Evolutionary conservation across 1,140 invertebrate species (phyloP), one percentile per base, ranked within the genome.

Genomic region (Calliopsis andreniformis): DNA sequence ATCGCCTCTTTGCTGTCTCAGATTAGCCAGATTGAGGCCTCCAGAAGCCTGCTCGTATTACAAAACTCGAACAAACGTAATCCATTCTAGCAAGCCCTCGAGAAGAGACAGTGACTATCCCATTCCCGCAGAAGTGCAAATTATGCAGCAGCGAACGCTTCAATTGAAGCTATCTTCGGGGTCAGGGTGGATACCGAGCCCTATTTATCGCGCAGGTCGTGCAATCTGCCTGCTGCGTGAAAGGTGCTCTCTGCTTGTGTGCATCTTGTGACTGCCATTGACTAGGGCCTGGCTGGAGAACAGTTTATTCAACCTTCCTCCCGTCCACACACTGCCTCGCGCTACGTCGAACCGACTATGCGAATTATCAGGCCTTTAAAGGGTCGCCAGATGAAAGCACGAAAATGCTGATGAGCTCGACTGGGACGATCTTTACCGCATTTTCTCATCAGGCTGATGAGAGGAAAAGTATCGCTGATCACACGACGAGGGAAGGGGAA

Each of bases 101-200:
- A 32, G 32, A 47, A 62, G 23, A 43, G 39, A 30, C 43, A 62
- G 39, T 23, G 14, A 16, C 20, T 49, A 28, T 59, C 28, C 58
- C 16, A 45, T 61, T 61, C 28, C 45, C 63, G 28, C 20, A 8
- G n/a, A 20, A 30, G n/a, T n/a, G 30, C 56, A 30, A 42, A 61
- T 61, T 70, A 45, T 61, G 28, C 68, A 16, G 25, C 7, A 30
- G 2, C 25, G 68, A 43, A 62, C 61, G 42, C 49, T 71, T 71
- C 68, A 71, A 71, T 71, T 39, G 68, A 14, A 20, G 56, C 23
- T 71, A 71, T 56, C 68, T 71, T 71, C 18, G 45, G 56, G 56
- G 43, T 12, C 56, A 18, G 32, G 12, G 7, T 23, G 67, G 55
- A 43, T 45, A 25, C 51, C 32, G 12, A 42, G 28, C 25, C 28